Percentiles rank a stretch among this genome's conserved stretches.
phyloP scores from a whole-genome alignment of 2,113 vertebrate species.

The Nothobranchius kuhntae region DNA sequence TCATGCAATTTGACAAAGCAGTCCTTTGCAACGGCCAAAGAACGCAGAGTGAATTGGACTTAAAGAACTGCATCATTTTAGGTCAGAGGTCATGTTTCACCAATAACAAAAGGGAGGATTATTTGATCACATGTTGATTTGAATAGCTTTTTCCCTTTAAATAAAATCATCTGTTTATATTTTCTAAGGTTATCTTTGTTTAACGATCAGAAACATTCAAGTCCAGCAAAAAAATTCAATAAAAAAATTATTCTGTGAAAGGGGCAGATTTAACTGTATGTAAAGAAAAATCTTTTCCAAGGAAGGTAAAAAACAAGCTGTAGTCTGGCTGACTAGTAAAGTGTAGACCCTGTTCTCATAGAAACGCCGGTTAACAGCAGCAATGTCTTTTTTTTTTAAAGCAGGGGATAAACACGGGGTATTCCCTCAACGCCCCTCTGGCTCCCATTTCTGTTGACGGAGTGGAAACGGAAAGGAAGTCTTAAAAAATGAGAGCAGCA shows the following conservation, averaged over 20 bases:
- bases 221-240: too few relatives aligned
- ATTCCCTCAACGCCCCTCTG: slow-evolving; percentile 58
- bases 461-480: slow-evolving; percentile 61
- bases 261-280: not conserved
- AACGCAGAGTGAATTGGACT: too few relatives aligned
- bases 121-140: too few relatives aligned
- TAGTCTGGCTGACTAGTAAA: slow-evolving; percentile 12
- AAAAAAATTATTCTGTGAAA: not conserved
- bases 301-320: not conserved
- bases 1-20: too few relatives aligned
- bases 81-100: too few relatives aligned
- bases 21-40: too few relatives aligned
- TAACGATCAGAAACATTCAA: too few relatives aligned
- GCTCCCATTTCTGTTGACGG: slow-evolving; percentile 57
- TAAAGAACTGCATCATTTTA: too few relatives aligned
- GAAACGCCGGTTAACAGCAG: slow-evolving; percentile 14
- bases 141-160: too few relatives aligned
- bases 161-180: too few relatives aligned
- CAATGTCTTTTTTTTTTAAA: slow-evolving; percentile 15
- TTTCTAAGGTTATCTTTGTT: too few relatives aligned
- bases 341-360: not conserved
- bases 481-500: slow-evolving; percentile 42
- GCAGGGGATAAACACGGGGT: slow-evolving; percentile 49
- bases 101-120: too few relatives aligned
- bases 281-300: not conserved